These are phyloP conservation scores for Barnardius zonarius DNA, from an alignment of 2,113 vertebrate genomes.

Conservation along the genomic window DNA sequence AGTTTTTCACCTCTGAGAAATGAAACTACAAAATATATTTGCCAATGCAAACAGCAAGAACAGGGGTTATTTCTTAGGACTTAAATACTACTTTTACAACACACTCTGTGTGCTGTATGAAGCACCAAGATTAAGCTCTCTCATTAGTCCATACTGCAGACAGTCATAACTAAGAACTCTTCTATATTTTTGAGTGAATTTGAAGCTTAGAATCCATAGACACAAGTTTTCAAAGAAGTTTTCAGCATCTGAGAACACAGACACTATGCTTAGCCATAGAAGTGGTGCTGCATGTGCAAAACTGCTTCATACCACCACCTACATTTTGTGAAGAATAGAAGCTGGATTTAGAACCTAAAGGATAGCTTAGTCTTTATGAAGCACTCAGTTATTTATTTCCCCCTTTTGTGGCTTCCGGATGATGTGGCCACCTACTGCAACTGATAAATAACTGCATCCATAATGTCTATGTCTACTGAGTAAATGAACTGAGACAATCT, in stretches of 20 bases:
- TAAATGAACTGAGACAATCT: background rate
- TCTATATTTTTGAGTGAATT: background rate
- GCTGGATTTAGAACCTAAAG: background rate
- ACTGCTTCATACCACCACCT: background rate
- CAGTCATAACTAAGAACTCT: background rate
- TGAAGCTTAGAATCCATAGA: background rate
- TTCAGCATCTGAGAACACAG: background rate
- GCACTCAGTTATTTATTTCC: background rate
- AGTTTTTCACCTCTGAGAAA: background rate
- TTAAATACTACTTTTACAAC: background rate
- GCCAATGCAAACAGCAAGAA: background rate
- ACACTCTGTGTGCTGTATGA: background rate
- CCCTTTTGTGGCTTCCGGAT: background rate
- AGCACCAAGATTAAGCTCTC: background rate
- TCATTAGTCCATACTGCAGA: background rate
- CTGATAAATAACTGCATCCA: background rate
- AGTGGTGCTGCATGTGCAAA: background rate
- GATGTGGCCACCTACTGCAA: background rate
- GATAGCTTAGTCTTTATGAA: background rate
- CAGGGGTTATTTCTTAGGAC: background rate
- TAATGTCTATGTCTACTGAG: background rate
- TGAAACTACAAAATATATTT: background rate
- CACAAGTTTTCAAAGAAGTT: background rate
- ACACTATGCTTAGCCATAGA: fast-evolving
- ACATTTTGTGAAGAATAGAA: background rate